A percentile compares a stretch with the other conserved stretches of the same genome.
These are phyloP conservation scores for Hyposmocoma kahamanoa DNA, from an alignment of 1,140 invertebrate species.

Conservation along the genomic window DNA sequence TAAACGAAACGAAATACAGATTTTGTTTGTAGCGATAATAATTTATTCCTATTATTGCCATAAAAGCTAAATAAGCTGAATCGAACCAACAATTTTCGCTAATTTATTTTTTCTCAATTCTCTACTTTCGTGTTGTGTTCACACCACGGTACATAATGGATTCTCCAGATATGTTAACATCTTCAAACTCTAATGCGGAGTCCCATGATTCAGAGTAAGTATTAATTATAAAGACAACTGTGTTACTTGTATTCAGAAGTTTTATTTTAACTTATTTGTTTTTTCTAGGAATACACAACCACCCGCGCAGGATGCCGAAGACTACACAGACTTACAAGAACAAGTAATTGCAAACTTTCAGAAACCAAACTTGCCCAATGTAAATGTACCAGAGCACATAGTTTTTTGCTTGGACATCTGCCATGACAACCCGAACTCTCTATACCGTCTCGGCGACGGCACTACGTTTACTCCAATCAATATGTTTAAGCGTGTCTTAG, in stretches of 20 bases:
- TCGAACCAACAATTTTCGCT: too few species aligned
- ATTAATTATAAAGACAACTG: neutral
- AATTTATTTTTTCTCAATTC: too few species aligned
- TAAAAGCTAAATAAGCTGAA: too few species aligned
- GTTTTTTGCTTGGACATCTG: slow-evolving; percentile 80
- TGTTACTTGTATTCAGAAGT: neutral
- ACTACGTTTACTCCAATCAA: slow-evolving; percentile 75
- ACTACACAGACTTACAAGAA: slow-evolving; percentile 37
- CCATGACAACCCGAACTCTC: slow-evolving; percentile 75
- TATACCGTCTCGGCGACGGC: slow-evolving; percentile 73
- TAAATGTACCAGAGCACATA: slow-evolving; percentile 78
- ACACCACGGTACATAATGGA: too few species aligned
- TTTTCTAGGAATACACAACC: too few species aligned
- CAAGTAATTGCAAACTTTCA: slow-evolving; percentile 52
- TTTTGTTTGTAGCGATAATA: neutral
- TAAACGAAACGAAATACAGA: neutral
- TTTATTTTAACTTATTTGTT: neutral
- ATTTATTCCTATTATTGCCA: too few species aligned
- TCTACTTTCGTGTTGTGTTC: too few species aligned
- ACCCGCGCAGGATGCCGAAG: too few species aligned
- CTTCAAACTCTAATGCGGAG: slow-evolving; percentile 17
- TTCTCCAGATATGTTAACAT: slow-evolving; percentile 29
- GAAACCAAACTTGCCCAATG: slow-evolving; percentile 66
- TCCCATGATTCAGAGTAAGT: slow-evolving; percentile 19
- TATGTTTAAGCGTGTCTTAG: slow-evolving; percentile 78